phyloP scores from a whole-genome alignment of 2,888 invertebrate genomes.

The Eupeodes latifasciatus region DNA sequence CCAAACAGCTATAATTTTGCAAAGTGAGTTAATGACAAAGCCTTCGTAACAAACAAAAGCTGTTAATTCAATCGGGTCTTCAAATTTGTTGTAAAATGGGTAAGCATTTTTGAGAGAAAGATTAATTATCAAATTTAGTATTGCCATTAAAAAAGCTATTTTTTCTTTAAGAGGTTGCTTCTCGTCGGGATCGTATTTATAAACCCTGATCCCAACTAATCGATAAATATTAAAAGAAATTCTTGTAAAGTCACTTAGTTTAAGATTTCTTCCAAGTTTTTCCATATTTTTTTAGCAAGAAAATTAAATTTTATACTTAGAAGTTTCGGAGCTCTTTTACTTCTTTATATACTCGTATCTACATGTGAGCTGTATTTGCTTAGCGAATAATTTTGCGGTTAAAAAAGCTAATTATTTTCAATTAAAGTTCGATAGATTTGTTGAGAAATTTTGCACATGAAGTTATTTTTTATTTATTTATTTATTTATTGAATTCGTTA shows the following conservation, averaged over 20 bases:
- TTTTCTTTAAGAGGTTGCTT: background rate
- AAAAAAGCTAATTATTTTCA: background rate
- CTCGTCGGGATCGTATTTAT: constrained; percentile 34
- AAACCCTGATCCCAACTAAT: constrained; percentile 47
- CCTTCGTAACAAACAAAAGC: constrained; percentile 50
- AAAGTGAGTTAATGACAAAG: constrained; percentile 45
- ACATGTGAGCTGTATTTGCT: background rate
- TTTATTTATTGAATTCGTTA: too few relatives aligned
- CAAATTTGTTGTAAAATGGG: constrained; percentile 10
- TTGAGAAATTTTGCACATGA: constrained; percentile 27
- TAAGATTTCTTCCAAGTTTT: background rate
- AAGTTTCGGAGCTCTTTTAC: background rate
- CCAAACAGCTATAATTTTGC: constrained; percentile 55
- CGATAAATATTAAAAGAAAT: constrained; percentile 44
- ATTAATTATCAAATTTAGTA: background rate
- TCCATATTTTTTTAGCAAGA: constrained; percentile 25
- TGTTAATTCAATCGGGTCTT: constrained; percentile 41
- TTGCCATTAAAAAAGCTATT: background rate
- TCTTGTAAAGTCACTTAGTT: constrained; percentile 59
- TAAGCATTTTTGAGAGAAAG: background rate
- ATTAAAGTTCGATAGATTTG: constrained; percentile 15
- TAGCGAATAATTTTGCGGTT: constrained; percentile 2
- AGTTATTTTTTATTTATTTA: too few relatives aligned
- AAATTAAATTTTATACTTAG: background rate
- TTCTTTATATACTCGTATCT: background rate